Base-by-base conservation (phyloP, 2,797 vertebrate genomes). In the Pyrocephalus nanus region DNA sequence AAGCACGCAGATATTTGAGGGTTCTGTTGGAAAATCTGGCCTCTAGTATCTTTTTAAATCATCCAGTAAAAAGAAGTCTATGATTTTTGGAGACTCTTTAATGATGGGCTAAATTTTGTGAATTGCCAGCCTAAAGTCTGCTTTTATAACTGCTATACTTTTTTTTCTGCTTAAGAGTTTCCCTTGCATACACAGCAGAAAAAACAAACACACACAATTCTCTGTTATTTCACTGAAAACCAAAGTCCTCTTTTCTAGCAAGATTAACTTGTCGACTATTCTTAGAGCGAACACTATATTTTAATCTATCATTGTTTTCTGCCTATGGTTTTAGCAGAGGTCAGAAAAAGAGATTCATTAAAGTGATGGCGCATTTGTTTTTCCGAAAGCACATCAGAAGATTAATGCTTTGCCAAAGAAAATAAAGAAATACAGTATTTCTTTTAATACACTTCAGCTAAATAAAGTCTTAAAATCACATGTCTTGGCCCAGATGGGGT, bases 241-340 rank as follows among this genome's bases (percentile, higher is more conserved):
- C 22, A 29, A 87, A 75, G 43, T 85, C 25, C 29, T 85, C 64
- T 76, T 97, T 93, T 88, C 74, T 88, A 90, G 60, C 64, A 85
- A 95, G 91, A 94, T 96, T 95, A 95, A 90, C 73, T 79, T 88
- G 83, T 88, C 3, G 0, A 82, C 76, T 93, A 88, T 88, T 95
- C 71, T 51, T 73, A 85, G 71, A 92, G 77, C 74, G 95, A 96
- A 85, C 93, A 90, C 64, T 90, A 90, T 60, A 76, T 90, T 95
- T 94, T 90, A 85, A 93, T 95, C 83, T 93, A 3, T 93, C 90
- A 94, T 95, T 96, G 92, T 97, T 95, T 95, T 96, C 86, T 93
- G 74, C 60, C 53, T 91, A 40, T 64, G 79, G 64, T 83, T 95
- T 95, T 93, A 92, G 57, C 23, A 67, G 77, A 92, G 86, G 90